phyloP scores from a whole-genome alignment of 2,888 invertebrate species.

The Drosophila suboccidentalis region DNA sequence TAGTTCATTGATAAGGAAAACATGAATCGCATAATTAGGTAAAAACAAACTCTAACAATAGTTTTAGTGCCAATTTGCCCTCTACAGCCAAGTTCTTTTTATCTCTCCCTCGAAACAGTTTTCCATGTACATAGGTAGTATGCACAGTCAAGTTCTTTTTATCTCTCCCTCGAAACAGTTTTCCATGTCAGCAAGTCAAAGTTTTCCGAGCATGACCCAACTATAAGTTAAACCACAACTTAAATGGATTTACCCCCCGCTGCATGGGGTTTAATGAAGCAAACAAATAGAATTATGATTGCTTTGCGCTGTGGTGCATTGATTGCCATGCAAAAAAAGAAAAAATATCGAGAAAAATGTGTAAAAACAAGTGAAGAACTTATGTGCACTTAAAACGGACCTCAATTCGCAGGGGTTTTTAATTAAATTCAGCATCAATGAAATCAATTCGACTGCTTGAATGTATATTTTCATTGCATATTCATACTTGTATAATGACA shows the following conservation, averaged over 20 bases:
- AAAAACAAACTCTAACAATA: conserved; percentile 21
- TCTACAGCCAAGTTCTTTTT: not conserved
- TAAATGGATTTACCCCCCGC: conserved; percentile 43
- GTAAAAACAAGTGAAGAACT: conserved; percentile 5
- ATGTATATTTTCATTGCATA: conserved; percentile 8
- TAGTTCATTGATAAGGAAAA: conserved; percentile 20
- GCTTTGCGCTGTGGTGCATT: conserved; percentile 19
- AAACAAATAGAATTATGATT: conserved; percentile 46
- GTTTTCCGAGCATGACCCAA: conserved; percentile 32
- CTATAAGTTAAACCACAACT: conserved; percentile 34
- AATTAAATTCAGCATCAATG: conserved; percentile 28
- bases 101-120: not conserved
- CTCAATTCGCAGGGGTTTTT: not conserved
- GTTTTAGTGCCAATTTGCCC: conserved; percentile 47
- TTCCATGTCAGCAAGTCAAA: conserved; percentile 21
- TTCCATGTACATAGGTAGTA: conserved; percentile 1
- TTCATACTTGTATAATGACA: conserved; percentile 15
- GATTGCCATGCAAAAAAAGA: conserved; percentile 4
- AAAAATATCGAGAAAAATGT: not conserved
- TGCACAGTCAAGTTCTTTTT: not conserved
- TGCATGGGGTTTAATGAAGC: conserved; percentile 33
- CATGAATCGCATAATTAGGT: not conserved
- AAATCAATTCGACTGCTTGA: conserved; percentile 16
- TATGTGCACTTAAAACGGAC: conserved; percentile 3
- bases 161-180: not conserved